Conservation (phyloP, 2,888 invertebrate species). For the Furcula furcula region DNA sequence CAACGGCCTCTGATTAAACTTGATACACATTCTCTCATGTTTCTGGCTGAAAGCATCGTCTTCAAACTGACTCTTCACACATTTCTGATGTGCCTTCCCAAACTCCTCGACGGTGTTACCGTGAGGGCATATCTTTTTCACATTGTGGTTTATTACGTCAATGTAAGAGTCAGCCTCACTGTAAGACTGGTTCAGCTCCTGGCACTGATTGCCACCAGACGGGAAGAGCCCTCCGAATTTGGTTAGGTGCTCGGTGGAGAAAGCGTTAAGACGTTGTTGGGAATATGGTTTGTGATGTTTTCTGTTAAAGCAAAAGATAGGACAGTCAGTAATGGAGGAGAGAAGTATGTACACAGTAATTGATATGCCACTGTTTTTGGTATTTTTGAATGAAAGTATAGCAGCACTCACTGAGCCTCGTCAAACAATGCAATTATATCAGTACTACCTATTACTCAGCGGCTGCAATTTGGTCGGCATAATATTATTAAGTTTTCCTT, state of each 20-base stretch:
- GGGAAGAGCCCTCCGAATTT: conserved; percentile 77
- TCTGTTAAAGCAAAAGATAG: conserved; percentile 71
- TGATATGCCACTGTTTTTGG: conserved; percentile 20
- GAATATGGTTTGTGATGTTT: conserved; percentile 78
- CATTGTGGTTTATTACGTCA: conserved; percentile 66
- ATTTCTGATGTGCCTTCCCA: conserved; percentile 77
- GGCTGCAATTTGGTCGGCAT: too few relatives aligned
- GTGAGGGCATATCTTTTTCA: conserved; percentile 70
- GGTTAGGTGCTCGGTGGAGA: conserved; percentile 76
- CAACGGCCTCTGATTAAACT: conserved; percentile 74
- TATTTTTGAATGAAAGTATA: conserved; percentile 1
- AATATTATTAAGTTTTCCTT: too few relatives aligned
- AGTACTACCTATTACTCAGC: too few relatives aligned
- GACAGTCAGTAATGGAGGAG: conserved; percentile 46
- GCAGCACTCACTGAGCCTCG: too few relatives aligned
- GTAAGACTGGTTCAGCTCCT: conserved; percentile 73
- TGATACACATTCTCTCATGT: conserved; percentile 76
- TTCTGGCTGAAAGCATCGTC: conserved; percentile 62
- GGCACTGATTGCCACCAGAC: conserved; percentile 72
- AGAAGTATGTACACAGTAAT: conserved; percentile 28
- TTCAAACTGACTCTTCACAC: conserved; percentile 65
- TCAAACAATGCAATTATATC: too few relatives aligned
- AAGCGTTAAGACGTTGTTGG: conserved; percentile 78
- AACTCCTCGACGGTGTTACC: conserved; percentile 75
- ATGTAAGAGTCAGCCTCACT: conserved; percentile 75